Evolutionary conservation across 2,113 vertebrate genomes (phyloP).

Genomic region (Colistium nudipinnis): DNA sequence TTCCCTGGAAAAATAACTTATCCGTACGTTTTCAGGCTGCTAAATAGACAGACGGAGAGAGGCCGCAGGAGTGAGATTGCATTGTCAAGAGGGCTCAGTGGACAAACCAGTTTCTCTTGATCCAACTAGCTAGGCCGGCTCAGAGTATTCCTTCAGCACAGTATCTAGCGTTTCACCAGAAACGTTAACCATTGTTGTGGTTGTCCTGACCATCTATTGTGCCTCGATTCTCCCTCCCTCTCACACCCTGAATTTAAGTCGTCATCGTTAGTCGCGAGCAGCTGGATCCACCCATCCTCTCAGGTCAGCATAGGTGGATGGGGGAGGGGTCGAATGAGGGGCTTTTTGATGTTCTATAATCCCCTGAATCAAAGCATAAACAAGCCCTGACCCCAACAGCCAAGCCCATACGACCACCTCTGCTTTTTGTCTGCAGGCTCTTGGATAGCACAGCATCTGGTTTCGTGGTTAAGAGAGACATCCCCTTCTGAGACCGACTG

Average conservation of each 20-base stretch:
- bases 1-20: neutral
- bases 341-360: constrained; percentile 77
- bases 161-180: constrained; percentile 66
- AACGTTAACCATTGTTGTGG: constrained; percentile 65
- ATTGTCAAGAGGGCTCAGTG: constrained; percentile 39
- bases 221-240: constrained; percentile 31
- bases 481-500: neutral
- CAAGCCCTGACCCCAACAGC: constrained; percentile 42
- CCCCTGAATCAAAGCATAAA: constrained; percentile 70
- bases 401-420: constrained; percentile 1
- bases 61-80: neutral
- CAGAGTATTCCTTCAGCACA: constrained; percentile 41
- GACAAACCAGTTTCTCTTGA: constrained; percentile 74
- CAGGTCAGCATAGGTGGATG: constrained; percentile 41
- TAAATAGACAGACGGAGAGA: constrained; percentile 6
- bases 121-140: constrained; percentile 41
- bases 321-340: constrained; percentile 45
- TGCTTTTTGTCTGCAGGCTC: constrained; percentile 20
- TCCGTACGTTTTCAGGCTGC: neutral
- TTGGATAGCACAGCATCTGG: constrained; percentile 26
- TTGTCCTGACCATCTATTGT: constrained; percentile 61
- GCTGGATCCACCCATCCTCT: constrained; percentile 74
- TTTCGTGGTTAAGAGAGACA: neutral
- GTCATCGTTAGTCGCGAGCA: constrained; percentile 55
- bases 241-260: constrained; percentile 56